These are phyloP conservation scores for Achlya flavicornis DNA, from an alignment of 2,888 invertebrate genomes.

Conservation along the genomic window DNA sequence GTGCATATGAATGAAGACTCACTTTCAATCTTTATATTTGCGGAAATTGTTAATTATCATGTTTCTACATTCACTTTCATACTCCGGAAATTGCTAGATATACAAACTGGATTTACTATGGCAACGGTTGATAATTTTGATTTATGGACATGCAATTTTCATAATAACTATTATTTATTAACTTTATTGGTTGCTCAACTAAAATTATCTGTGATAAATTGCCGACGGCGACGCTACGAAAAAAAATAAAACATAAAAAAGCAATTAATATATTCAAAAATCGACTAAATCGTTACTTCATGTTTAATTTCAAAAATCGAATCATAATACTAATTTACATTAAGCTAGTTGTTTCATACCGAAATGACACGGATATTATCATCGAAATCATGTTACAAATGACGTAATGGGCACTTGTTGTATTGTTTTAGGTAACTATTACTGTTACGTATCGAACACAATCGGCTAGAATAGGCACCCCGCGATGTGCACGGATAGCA, in stretches of 20 bases:
- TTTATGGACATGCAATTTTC: background rate
- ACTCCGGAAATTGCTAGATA: background rate
- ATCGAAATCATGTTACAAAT: slow-evolving; percentile 17
- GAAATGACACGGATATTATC: background rate
- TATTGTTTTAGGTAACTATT: slow-evolving; percentile 31
- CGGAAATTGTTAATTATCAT: slow-evolving; percentile 3
- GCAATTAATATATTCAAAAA: background rate
- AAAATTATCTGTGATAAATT: background rate
- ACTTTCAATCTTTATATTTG: slow-evolving; percentile 4
- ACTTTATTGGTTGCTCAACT: background rate
- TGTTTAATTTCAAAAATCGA: background rate
- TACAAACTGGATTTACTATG: slow-evolving; percentile 1
- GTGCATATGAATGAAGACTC: background rate
- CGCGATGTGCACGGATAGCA: slow-evolving; percentile 23
- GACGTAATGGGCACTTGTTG: slow-evolving; percentile 37
- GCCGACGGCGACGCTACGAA: background rate
- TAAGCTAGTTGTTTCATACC: background rate
- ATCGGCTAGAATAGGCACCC: slow-evolving; percentile 23
- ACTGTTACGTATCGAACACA: slow-evolving; percentile 26
- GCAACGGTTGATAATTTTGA: background rate
- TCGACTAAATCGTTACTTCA: background rate
- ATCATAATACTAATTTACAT: background rate
- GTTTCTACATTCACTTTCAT: slow-evolving; percentile 2
- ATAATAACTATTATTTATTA: background rate
- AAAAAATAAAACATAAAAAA: background rate